A percentile compares a stretch with the other conserved stretches of the same genome.
Conservation (phyloP, 1,140 invertebrate genomes). For the Brachystomella parvula region DNA sequence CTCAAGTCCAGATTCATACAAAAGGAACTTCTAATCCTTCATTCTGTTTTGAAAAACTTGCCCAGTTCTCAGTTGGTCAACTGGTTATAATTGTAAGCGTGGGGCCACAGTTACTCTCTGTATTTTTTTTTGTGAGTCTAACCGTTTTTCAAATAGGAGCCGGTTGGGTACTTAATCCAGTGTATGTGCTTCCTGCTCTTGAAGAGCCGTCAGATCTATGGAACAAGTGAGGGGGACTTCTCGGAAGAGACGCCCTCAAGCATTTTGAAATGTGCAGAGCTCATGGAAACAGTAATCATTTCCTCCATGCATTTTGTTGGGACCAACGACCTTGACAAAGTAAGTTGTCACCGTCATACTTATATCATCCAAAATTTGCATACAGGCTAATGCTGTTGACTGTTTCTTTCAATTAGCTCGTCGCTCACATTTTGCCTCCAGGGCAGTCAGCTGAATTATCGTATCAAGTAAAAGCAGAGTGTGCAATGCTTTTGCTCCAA, state of each 20-base stretch:
- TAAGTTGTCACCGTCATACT: not conserved
- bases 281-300: not conserved
- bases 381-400: not conserved
- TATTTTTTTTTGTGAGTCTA: not conserved
- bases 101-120: not conserved
- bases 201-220: not conserved
- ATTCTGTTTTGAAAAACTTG: not conserved
- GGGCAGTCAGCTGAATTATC: not conserved
- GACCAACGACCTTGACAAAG: not conserved
- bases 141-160: not conserved
- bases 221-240: not conserved
- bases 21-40: slow-evolving; percentile 1
- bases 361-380: not conserved
- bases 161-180: not conserved
- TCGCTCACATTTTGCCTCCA: not conserved
- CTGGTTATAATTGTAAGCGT: not conserved
- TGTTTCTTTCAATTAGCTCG: not conserved
- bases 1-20: slow-evolving; percentile 17
- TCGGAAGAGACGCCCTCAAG: not conserved
- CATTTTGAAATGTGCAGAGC: slow-evolving; percentile 4
- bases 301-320: too few relatives aligned
- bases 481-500: too few relatives aligned
- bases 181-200: not conserved
- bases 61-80: not conserved
- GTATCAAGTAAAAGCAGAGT: too few relatives aligned